Base-by-base conservation (phyloP, 2,888 invertebrate genomes). In the Pasiphila rectangulata region DNA sequence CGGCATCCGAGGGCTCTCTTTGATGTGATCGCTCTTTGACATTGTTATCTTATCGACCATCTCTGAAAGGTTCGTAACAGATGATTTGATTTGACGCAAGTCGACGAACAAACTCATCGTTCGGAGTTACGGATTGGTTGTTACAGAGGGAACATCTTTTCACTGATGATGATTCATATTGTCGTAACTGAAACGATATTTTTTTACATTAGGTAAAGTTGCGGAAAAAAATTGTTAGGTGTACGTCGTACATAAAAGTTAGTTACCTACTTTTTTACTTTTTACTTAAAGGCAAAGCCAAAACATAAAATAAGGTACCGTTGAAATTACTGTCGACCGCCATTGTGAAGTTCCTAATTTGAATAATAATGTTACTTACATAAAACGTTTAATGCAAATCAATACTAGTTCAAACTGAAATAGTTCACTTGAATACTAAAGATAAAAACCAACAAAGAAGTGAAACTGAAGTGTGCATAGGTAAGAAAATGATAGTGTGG, bases 21-120 rank as follows among this genome's bases (percentile, higher is more conserved):
- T 51, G 38, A 59, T 59, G 48, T 69, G 77, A 25, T 81, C 78
- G 69, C 75, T 79, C 16, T 80, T 76, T 17, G 76, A 66, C 10
- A 77, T 72, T 35, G 88, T 83, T 71, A 88, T 81, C 61, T 84
- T 85, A 57, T 88, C 88, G 29, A 88, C 88, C 87, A 88, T 87
- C 53, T 86, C 83, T 2, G 88, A 87, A 13, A 88, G 73, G 51
- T 85, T 88, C 59, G 81, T 79, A 62, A 88, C 87, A 44, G 88
- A 88, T 47, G 87, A 78, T 63, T 85, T 87, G 57, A 88, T 85
- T 59, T 85, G 85, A 52, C 88, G 78, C 67, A 88, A 77, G 69
- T 88, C 87, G 55, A 88, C 87, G 64, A 86, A 88, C 69, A 88
- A 78, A 71, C 88, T 88, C 88, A 88, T 88, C 57, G 52, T 79